Conservation (phyloP, 2,888 invertebrate species). For the Diarsia mendica region DNA sequence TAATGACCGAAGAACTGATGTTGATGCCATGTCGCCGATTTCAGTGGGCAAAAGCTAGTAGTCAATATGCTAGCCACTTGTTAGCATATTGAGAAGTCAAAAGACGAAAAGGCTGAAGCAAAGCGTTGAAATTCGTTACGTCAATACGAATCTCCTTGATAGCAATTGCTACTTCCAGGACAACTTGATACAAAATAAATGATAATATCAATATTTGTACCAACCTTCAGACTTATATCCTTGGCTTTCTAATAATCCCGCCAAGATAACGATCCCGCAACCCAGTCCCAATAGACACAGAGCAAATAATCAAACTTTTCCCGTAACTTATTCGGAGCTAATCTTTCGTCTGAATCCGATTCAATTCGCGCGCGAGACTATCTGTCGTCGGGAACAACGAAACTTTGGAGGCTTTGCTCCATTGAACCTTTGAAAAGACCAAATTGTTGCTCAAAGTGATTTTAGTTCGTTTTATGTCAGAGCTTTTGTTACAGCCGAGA, state of each 20-base stretch:
- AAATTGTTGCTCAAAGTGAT: constrained; percentile 52
- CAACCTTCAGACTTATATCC: neutral
- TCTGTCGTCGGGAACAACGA: constrained; percentile 60
- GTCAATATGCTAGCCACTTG: too few species aligned
- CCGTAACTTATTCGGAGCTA: constrained; percentile 59
- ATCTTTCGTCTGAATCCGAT: constrained; percentile 59
- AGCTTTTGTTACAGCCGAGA: constrained; percentile 18
- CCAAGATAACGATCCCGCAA: constrained; percentile 11
- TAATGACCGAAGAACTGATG: neutral
- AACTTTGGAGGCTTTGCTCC: constrained; percentile 59
- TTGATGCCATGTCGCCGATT: too few species aligned
- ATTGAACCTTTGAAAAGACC: constrained; percentile 55
- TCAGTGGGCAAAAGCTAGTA: too few species aligned
- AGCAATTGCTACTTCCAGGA: neutral
- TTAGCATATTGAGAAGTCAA: too few species aligned
- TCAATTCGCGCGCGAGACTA: constrained; percentile 59
- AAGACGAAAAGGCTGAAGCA: neutral
- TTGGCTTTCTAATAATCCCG: constrained; percentile 14
- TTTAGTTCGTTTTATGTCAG: constrained; percentile 39
- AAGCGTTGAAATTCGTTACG: neutral
- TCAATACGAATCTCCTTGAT: neutral
- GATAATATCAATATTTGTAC: neutral
- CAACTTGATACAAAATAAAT: neutral
- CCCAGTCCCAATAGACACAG: constrained; percentile 18
- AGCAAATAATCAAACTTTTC: constrained; percentile 56